Base-by-base conservation (phyloP, 2,888 invertebrate species). In the Apamea crenata region DNA sequence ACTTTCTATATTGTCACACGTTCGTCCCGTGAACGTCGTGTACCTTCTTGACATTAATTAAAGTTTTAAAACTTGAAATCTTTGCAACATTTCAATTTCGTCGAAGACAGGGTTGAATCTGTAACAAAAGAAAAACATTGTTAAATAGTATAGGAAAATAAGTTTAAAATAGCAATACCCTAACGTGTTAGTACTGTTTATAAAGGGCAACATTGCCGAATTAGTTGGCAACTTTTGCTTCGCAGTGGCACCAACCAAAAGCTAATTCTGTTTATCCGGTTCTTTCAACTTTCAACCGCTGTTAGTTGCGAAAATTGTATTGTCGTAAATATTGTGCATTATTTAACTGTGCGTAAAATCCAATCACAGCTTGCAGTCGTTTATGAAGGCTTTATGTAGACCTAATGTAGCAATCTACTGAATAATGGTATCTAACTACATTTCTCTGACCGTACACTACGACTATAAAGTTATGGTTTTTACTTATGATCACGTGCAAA, bases 21-120 rank as follows among this genome's bases (percentile, higher is more conserved):
- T 94, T 93, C 91, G 91, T 89, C 91, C 93, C 90, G 90, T 90
- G 91, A 93, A 94, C 93, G 93, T 87, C 84, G 92, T 92, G 88
- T 91, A 91, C 88, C 92, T 94, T 94, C 91, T 96, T 95, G 96
- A 95, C 97, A 97, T 96, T 94, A 94, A 93, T 96, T 93, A 96
- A 95, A 96, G 95, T 96, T 95, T 95, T 93, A 91, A 82, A 86
- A 86, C 87, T 86, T 88, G 88, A 85, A 87, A 91, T 93, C 91
- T 90, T 86, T 91, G 92, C 92, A 95, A 95, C 97, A 97, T 97
- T 93, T 96, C 96, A 94, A 94, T 87, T 90, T 86, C 85, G 89
- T 90, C 83, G 83, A 81, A 89, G 89, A 87, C 90, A 88, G 91
- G 85, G 80, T 89, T 73, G 82, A 93, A 95, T 94, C 96, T 96